Evolutionary conservation across 30 jellyfish, hydroid and myxozoan genomes (phyloP).

Genomic region (Turritopsis dohrnii): DNA sequence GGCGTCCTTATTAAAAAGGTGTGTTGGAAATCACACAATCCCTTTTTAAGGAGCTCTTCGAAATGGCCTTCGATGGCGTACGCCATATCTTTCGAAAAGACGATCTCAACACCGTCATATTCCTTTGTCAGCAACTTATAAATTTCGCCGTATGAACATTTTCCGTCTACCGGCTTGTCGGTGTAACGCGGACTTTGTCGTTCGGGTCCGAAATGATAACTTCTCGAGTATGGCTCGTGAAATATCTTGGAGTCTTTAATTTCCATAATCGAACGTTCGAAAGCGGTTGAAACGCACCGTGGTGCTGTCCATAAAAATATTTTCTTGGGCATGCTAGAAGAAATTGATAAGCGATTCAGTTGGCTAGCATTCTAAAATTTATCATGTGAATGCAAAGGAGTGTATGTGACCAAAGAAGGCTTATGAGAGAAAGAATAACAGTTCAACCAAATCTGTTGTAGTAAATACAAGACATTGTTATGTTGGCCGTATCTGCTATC

Average conservation of each 20-base stretch:
- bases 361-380: too few species aligned
- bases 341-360: too few species aligned
- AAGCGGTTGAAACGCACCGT: slow-evolving; percentile 90
- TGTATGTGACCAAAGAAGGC: too few species aligned
- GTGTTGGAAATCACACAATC: slow-evolving; percentile 50
- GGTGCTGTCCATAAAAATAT: slow-evolving; percentile 94
- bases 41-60: slow-evolving; percentile 44
- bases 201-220: slow-evolving; percentile 88
- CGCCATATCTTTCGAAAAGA: slow-evolving; percentile 86
- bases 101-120: slow-evolving; percentile 61
- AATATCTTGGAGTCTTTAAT: slow-evolving; percentile 60
- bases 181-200: slow-evolving; percentile 74
- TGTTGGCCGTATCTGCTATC: too few species aligned
- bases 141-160: slow-evolving; percentile 34
- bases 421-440: too few species aligned
- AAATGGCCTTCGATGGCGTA: slow-evolving; percentile 52
- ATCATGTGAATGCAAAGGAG: too few species aligned
- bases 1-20: slow-evolving; percentile 83
- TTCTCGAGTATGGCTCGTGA: slow-evolving; percentile 83
- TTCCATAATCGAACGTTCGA: slow-evolving; percentile 86
- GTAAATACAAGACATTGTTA: too few species aligned
- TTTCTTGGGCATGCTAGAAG: slow-evolving; percentile 57
- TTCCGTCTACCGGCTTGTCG: slow-evolving; percentile 33
- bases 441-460: too few species aligned
- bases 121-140: slow-evolving; percentile 38